Evolutionary conservation across 1,140 invertebrate genomes (phyloP).

Genomic region (Cyphomyrmex costatus): DNA sequence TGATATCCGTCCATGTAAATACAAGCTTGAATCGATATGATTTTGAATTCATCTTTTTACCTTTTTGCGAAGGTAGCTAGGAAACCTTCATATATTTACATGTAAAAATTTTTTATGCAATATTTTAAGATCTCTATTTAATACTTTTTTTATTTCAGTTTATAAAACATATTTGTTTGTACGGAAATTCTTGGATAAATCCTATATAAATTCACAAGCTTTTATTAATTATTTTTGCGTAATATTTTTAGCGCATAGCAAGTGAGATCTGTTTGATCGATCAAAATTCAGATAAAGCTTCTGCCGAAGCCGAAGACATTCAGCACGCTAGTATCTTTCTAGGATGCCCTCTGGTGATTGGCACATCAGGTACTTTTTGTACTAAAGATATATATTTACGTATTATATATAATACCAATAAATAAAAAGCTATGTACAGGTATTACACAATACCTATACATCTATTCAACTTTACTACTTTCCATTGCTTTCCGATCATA

Average conservation of each 20-base stretch:
- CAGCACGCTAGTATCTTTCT: constrained; percentile 80
- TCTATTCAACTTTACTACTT: not conserved
- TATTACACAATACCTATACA: not conserved
- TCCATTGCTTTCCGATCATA: not conserved
- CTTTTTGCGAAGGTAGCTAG: too few relatives aligned
- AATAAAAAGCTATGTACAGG: not conserved
- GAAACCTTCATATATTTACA: too few relatives aligned
- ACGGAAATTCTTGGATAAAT: too few relatives aligned
- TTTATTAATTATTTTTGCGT: constrained; percentile 57
- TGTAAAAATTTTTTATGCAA: too few relatives aligned
- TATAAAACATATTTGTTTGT: too few relatives aligned
- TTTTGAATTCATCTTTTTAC: too few relatives aligned
- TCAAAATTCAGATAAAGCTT: constrained; percentile 77
- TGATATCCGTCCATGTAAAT: too few relatives aligned
- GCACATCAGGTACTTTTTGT: constrained; percentile 77
- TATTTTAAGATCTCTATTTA: too few relatives aligned
- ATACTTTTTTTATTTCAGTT: too few relatives aligned
- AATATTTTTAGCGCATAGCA: constrained; percentile 77
- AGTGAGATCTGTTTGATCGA: constrained; percentile 82
- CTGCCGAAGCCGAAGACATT: constrained; percentile 81
- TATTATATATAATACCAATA: not conserved
- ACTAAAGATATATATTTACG: not conserved
- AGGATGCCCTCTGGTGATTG: constrained; percentile 79
- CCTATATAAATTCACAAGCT: constrained; percentile 25
- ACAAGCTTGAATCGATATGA: too few relatives aligned